Percentiles rank a stretch among this genome's conserved stretches.
Evolutionary conservation across 2,113 vertebrate species (phyloP).

Genomic region (Micromys minutus): DNA sequence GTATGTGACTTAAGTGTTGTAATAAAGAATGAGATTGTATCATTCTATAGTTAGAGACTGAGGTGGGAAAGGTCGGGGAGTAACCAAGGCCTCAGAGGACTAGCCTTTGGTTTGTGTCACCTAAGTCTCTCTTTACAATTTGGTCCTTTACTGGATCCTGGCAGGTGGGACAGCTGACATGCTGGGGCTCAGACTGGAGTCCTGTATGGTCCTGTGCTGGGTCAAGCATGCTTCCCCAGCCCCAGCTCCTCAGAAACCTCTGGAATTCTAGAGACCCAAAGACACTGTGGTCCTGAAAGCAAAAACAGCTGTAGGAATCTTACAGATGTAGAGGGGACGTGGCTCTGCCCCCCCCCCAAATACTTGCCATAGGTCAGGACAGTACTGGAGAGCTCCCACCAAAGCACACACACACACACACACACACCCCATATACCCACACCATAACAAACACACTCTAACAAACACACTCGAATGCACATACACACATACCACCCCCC

Average conservation of each 20-base stretch:
- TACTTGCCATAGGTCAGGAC: not conserved
- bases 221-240: constrained; percentile 14
- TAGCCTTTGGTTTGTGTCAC: not conserved
- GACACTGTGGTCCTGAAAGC: not conserved
- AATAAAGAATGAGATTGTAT: not conserved
- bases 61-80: not conserved
- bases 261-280: constrained; percentile 43
- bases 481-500: not conserved
- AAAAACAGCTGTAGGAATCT: not conserved
- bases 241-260: not conserved
- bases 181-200: not conserved
- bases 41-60: not conserved
- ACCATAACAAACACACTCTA: no score
- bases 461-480: not conserved
- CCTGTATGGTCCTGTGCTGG: accelerated
- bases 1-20: not conserved
- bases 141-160: not conserved
- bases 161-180: not conserved
- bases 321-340: not conserved
- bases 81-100: not conserved
- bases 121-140: not conserved
- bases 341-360: not conserved
- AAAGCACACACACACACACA: not conserved
- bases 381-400: not conserved
- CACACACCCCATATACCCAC: not conserved